phyloP scores from a whole-genome alignment of 1,140 invertebrate species.

The Sesamia nonagrioides region DNA sequence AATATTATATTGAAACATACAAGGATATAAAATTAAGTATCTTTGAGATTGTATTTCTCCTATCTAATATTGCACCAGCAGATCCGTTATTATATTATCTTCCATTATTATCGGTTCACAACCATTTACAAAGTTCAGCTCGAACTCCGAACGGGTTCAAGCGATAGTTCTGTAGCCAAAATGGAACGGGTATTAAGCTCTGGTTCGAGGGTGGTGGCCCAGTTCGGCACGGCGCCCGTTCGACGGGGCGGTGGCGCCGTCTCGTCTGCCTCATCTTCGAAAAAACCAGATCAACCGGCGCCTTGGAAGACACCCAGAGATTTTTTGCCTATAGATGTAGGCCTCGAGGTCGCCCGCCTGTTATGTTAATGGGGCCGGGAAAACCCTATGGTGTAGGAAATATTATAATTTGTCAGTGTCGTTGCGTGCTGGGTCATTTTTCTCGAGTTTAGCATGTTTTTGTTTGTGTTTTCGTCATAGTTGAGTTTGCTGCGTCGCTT shows the following conservation, averaged over 20 bases:
- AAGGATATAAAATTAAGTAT: neutral
- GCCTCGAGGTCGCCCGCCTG: slow-evolving; percentile 78
- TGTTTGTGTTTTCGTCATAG: slow-evolving; percentile 51
- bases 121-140: slow-evolving; percentile 36
- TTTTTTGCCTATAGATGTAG: slow-evolving; percentile 81
- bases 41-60: neutral
- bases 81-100: neutral
- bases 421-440: slow-evolving; percentile 64
- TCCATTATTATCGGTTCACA: slow-evolving; percentile 12
- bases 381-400: slow-evolving; percentile 75
- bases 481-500: slow-evolving; percentile 20
- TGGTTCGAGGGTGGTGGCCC: slow-evolving; percentile 32
- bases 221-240: slow-evolving; percentile 62
- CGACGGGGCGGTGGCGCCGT: slow-evolving; percentile 72
- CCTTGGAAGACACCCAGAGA: slow-evolving; percentile 82
- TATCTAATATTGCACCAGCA: neutral
- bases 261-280: slow-evolving; percentile 66
- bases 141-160: slow-evolving; percentile 16
- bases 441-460: slow-evolving; percentile 45
- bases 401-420: slow-evolving; percentile 81
- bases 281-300: slow-evolving; percentile 64
- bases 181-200: slow-evolving; percentile 35
- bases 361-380: slow-evolving; percentile 81
- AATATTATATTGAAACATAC: neutral
- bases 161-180: slow-evolving; percentile 21